Evolutionary conservation across 2,113 vertebrate genomes (phyloP).

Genomic region (Aegotheles bennettii): DNA sequence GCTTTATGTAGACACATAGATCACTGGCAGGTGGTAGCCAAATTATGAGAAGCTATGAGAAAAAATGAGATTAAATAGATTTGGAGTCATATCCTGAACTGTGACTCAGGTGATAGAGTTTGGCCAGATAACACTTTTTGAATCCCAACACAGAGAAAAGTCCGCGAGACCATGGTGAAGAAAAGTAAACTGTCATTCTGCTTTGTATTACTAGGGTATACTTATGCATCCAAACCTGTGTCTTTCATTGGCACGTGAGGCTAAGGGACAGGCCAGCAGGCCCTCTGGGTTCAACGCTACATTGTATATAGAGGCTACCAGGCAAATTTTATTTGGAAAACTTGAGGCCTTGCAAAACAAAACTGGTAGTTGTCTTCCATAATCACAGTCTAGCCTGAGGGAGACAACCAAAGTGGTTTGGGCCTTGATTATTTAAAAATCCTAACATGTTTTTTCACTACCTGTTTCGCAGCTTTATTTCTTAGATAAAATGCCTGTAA

Average conservation of each 20-base stretch:
- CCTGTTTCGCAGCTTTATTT: not conserved
- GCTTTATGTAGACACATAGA: not conserved
- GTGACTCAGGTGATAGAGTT: not conserved
- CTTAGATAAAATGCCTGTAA: not conserved
- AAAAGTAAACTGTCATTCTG: not conserved
- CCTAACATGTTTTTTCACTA: not conserved
- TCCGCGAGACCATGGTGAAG: not conserved
- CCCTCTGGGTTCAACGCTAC: not conserved
- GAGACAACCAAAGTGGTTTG: not conserved
- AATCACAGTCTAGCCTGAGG: not conserved
- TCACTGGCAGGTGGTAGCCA: not conserved
- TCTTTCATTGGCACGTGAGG: not conserved
- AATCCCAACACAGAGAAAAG: not conserved
- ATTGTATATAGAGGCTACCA: not conserved
- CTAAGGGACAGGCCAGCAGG: not conserved
- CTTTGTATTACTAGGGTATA: not conserved
- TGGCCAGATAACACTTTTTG: not conserved
- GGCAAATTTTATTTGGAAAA: not conserved
- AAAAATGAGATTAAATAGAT: not conserved
- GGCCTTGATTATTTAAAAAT: not conserved
- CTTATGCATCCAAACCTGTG: not conserved
- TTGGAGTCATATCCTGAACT: not conserved
- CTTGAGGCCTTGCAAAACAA: not conserved
- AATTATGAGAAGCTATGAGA: not conserved
- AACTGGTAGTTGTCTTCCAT: not conserved